Evolutionary conservation across 2,888 invertebrate species (phyloP).

Genomic region (Pilophorus perplexus): DNA sequence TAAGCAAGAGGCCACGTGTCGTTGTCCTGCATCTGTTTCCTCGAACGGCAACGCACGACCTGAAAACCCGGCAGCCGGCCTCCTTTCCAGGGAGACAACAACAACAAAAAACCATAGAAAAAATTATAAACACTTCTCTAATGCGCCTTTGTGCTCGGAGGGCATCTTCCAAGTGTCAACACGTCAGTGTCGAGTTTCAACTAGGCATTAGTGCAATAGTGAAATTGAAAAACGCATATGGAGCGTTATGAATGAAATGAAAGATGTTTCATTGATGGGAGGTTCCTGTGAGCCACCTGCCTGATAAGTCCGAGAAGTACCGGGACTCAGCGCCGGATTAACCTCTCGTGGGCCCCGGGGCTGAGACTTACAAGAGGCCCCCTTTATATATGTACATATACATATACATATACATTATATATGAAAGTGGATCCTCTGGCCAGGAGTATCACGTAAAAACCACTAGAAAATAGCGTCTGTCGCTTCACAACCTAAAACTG

Average conservation of each 20-base stretch:
- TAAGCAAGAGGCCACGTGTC: conserved; percentile 23
- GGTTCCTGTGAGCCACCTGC: too few relatives aligned
- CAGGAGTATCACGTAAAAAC: too few relatives aligned
- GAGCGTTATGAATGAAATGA: conserved; percentile 11
- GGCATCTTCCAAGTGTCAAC: conserved; percentile 20
- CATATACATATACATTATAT: too few relatives aligned
- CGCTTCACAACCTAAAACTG: too few relatives aligned
- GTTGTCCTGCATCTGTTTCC: conserved; percentile 36
- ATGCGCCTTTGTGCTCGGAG: conserved; percentile 31
- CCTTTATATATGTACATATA: too few relatives aligned
- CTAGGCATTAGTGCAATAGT: conserved; percentile 3
- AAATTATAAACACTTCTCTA: conserved; percentile 36
- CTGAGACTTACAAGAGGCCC: too few relatives aligned
- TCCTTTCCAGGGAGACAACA: not conserved
- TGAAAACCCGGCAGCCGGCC: conserved; percentile 17
- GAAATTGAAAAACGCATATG: not conserved
- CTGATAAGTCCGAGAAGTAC: too few relatives aligned
- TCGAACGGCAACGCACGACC: conserved; percentile 12
- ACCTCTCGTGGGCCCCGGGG: too few relatives aligned
- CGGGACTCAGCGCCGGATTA: too few relatives aligned
- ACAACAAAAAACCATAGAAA: conserved; percentile 22
- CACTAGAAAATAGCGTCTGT: too few relatives aligned
- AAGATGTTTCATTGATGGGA: too few relatives aligned
- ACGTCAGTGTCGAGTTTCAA: conserved; percentile 19
- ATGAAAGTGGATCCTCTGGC: too few relatives aligned